These are phyloP conservation scores for Nesospiza acunhae DNA, from an alignment of 2,113 vertebrate species.

Conservation along the genomic window DNA sequence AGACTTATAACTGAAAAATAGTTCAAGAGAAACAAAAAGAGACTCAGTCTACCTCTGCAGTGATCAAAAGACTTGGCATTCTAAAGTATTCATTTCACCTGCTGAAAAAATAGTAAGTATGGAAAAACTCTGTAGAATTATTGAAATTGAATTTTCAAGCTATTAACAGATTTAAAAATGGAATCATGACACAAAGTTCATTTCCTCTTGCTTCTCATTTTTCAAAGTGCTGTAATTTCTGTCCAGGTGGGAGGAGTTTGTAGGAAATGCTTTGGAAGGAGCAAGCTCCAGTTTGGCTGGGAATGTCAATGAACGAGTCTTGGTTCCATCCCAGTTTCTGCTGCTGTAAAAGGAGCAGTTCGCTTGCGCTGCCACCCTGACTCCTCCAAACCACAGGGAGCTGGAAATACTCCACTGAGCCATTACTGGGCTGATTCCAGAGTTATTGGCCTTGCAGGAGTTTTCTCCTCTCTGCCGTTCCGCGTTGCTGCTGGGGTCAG, in stretches of 20 bases:
- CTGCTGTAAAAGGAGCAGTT: background rate
- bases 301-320: background rate
- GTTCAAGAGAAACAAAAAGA: conserved; percentile 11
- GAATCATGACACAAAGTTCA: background rate
- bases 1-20: background rate
- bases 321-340: background rate
- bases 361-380: background rate
- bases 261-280: background rate
- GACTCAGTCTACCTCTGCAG: background rate
- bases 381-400: background rate
- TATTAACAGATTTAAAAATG: background rate
- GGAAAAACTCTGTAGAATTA: background rate
- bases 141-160: conserved; percentile 1
- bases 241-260: background rate
- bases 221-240: background rate
- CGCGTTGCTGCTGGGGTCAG: background rate
- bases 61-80: conserved; percentile 17
- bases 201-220: background rate
- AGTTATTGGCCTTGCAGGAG: background rate
- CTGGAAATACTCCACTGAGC: background rate
- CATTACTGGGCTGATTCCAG: background rate
- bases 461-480: background rate
- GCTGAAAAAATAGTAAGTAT: background rate
- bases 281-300: background rate
- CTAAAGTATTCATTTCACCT: conserved; percentile 4